These are phyloP conservation scores for Junco hyemalis DNA, from an alignment of 2,113 vertebrate species.

Conservation along the genomic window DNA sequence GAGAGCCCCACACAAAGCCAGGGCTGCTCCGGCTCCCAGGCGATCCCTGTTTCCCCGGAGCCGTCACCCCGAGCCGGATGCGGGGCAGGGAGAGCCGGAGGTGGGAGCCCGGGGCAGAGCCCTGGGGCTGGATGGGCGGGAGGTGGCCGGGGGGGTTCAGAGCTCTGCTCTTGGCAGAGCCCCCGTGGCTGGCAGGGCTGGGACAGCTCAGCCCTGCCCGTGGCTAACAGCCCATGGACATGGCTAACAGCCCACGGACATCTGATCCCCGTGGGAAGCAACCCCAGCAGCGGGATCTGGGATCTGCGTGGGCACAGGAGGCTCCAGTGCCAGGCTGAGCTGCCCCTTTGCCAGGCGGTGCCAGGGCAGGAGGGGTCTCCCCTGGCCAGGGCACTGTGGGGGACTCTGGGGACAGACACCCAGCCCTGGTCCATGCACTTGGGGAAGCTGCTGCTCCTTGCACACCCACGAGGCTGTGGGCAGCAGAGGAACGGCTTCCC, in stretches of 20 bases:
- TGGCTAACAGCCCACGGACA: neutral
- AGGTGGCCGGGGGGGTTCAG: neutral
- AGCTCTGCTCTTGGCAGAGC: neutral
- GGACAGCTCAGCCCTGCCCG: neutral
- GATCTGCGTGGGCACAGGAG: neutral
- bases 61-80: neutral
- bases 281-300: neutral
- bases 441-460: neutral
- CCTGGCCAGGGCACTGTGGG: neutral
- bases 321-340: neutral
- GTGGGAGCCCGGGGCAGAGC: neutral
- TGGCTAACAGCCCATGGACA: neutral
- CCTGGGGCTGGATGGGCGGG: neutral
- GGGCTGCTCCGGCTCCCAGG: neutral
- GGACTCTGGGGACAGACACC: neutral
- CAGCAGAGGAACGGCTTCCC: neutral
- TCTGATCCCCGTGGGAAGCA: neutral
- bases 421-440: accelerated
- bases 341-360: neutral
- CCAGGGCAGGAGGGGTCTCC: neutral
- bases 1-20: neutral
- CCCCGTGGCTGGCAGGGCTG: neutral
- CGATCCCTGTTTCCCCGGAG: neutral
- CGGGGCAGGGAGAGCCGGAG: neutral
- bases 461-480: neutral